These are phyloP conservation scores for Latrodectus hesperus DNA, from an alignment of 2,888 invertebrate species.

Conservation along the genomic window DNA sequence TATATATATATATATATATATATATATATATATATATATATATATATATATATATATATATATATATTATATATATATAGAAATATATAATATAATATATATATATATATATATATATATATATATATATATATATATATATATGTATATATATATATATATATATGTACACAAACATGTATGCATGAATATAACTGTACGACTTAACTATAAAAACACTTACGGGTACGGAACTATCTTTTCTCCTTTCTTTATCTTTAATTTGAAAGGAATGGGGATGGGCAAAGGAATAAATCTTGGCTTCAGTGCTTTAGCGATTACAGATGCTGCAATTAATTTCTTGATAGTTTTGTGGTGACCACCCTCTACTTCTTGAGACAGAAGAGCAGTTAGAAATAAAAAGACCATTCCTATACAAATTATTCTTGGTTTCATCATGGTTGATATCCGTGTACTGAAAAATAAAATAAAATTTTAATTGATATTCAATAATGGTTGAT, in stretches of 20 bases:
- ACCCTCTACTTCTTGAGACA: constrained; percentile 26
- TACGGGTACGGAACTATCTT: constrained; percentile 58
- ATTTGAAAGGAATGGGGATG: constrained; percentile 56
- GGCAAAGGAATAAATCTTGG: constrained; percentile 59
- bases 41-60: too few relatives aligned
- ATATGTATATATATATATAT: too few relatives aligned
- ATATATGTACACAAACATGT: too few relatives aligned
- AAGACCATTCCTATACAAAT: constrained; percentile 4
- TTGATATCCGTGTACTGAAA: not conserved
- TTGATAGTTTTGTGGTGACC: constrained; percentile 14
- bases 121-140: too few relatives aligned
- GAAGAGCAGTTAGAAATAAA: constrained; percentile 8
- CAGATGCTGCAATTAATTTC: constrained; percentile 31
- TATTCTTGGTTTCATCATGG: constrained; percentile 15
- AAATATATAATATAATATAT: too few relatives aligned
- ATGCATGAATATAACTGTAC: too few relatives aligned
- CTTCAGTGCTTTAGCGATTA: constrained; percentile 45
- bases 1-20: too few relatives aligned
- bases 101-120: too few relatives aligned
- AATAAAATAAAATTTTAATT: not conserved
- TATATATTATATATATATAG: too few relatives aligned
- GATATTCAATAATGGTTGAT: too few relatives aligned
- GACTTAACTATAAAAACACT: constrained; percentile 12
- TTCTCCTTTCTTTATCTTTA: constrained; percentile 64
- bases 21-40: too few relatives aligned